Percentiles rank a stretch among this genome's conserved stretches.
Evolutionary conservation across 2,113 vertebrate genomes (phyloP).

Genomic region (Anser brachyrhynchus): DNA sequence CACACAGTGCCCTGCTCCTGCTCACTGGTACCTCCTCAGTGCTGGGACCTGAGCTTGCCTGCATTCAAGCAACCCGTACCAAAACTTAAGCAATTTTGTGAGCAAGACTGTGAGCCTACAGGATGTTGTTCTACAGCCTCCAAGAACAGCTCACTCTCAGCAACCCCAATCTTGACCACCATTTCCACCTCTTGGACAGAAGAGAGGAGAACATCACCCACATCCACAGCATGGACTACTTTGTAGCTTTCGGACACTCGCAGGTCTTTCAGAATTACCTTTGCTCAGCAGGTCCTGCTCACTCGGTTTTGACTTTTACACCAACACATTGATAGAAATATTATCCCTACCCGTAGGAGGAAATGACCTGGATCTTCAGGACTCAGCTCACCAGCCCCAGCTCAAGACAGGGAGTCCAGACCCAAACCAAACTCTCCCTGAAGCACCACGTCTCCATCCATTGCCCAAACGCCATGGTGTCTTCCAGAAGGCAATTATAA

Average conservation of each 20-base stretch:
- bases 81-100: background rate
- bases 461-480: accelerated
- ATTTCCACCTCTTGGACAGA: too few species aligned
- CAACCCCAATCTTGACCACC: too few species aligned
- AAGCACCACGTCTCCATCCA: background rate
- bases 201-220: too few species aligned
- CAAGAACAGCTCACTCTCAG: too few species aligned
- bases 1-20: background rate
- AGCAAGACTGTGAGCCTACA: background rate
- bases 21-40: background rate
- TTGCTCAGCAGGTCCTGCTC: too few species aligned
- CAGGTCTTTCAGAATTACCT: too few species aligned
- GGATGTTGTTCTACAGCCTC: background rate
- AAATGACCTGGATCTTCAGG: background rate
- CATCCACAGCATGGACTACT: too few species aligned
- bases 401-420: background rate
- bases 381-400: background rate
- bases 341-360: too few species aligned
- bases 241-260: too few species aligned
- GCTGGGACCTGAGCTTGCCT: background rate
- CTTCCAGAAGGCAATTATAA: background rate
- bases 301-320: too few species aligned
- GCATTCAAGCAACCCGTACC: background rate
- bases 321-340: too few species aligned
- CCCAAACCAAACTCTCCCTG: background rate